These are phyloP conservation scores for Poecile atricapillus DNA, from an alignment of 2,113 vertebrate species.

Conservation along the genomic window DNA sequence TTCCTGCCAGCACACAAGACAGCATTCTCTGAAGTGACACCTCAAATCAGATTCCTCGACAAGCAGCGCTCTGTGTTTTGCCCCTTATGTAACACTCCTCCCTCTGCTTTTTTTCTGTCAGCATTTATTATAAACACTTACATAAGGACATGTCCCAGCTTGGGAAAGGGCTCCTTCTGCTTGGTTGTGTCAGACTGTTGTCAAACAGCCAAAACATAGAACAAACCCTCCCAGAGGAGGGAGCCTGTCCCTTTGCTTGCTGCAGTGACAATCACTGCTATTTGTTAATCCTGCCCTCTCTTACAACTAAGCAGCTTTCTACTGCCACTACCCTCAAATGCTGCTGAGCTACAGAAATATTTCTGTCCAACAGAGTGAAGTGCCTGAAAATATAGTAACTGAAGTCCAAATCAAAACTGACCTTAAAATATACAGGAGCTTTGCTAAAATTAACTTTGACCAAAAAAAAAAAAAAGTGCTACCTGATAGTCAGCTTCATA, in stretches of 20 bases:
- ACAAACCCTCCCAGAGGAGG: slow-evolving; percentile 41
- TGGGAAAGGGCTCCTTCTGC: slow-evolving; percentile 56
- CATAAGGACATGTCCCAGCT: slow-evolving; percentile 57
- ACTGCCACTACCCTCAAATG: not conserved
- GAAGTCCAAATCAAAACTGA: not conserved
- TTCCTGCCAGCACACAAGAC: slow-evolving; percentile 24
- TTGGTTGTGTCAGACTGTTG: slow-evolving; percentile 43
- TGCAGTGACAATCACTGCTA: not conserved
- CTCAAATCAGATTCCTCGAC: slow-evolving; percentile 26
- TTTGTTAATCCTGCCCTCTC: slow-evolving; percentile 13
- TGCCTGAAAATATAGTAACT: not conserved
- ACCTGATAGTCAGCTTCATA: not conserved
- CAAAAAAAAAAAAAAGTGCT: not conserved
- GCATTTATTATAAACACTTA: slow-evolving; percentile 59
- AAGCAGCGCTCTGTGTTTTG: slow-evolving; percentile 20
- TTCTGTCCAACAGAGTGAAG: not conserved
- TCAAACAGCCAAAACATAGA: slow-evolving; percentile 43
- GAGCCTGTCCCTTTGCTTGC: not conserved
- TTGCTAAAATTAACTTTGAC: not conserved
- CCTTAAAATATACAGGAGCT: not conserved
- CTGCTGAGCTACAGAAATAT: not conserved
- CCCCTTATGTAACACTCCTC: slow-evolving; percentile 54
- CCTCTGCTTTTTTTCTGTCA: not conserved
- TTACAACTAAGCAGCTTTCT: not conserved
- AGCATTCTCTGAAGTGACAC: not conserved